Evolutionary conservation across 2,113 vertebrate species (phyloP), one percentile per base, ranked within the genome.

Genomic region (Gymnobelideus leadbeateri): DNA sequence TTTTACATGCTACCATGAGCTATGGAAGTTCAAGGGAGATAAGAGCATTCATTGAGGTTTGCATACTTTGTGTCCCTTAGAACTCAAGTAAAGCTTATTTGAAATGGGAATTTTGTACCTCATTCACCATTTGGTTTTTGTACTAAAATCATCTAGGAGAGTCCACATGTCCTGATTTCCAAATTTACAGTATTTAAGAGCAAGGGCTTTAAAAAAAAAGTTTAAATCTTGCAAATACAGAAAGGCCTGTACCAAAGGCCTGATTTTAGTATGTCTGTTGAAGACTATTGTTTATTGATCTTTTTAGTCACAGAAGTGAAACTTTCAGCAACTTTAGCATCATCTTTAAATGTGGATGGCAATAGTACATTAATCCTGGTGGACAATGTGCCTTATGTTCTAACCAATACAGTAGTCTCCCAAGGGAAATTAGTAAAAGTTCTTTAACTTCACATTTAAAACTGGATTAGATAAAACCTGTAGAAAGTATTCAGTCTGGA

Each of bases 381-480:
- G 89, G 55, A 89, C 91, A 91, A 2, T 37, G 10, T 92, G 37
- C n/a, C 0, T 26, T 94, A 89, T 51, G 53, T 93, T 95, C 24
- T 91, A 8, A 53, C 84, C 7, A 89, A 51, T 97, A 89, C 10
- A 54, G 6, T 93, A 28, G 90, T 90, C n/a, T 95, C 52, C 77
- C 6, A 53, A 93, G 47, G 93, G 77, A 94, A n/a, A 89, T 68
- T 68, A 28, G 11, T 92, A 52, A 91, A 92, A 46, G 0, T 31
- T 47, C 8, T 96, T 10, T 92, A 23, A 89, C 50, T 94, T 95
- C 92, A 16, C 93, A 94, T 93, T 95, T 96, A 91, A 94, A 77
- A 5, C 91, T 95, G 89, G 53, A 61, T 91, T 94, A 94, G 91
- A 53, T 93, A 94, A 96, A 96, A 92, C 37, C 6, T 91, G 89